Base-by-base conservation (phyloP, 1,140 invertebrate genomes). In the Halesus radiatus region DNA sequence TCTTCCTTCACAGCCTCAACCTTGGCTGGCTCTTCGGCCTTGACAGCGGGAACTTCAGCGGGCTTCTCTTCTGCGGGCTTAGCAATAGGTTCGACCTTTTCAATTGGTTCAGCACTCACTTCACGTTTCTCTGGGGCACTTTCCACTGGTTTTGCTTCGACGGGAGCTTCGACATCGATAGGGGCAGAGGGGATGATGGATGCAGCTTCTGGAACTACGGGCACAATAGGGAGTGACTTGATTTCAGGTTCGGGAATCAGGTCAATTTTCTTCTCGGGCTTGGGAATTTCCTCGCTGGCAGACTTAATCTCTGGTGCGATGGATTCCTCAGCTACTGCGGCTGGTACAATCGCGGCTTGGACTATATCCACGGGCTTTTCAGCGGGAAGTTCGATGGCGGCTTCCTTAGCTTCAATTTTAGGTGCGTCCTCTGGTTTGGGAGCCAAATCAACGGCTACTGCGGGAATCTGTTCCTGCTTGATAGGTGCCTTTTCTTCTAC, bases 321-420 rank as follows among this genome's bases (percentile, higher is more conserved):
- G 3, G 81, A 72, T 52, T 83, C 81, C 66, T 83, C 81, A n/a
- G 81, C 81, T 13, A 83, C 62, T 20, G 81, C 81, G 18, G 79
- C 81, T 10, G 79, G 76, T 20, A 60, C 32, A 15, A 79, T 79
- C 4, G 76, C 79, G 13, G 79, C 79, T 60, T 78, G 68, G 7
- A 80, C 53, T 16, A 79, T 20, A 68, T 80, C 81, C 10, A 80
- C 60, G n/a, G 73, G 72, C 45, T 79, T 77, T 52, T 79, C 81
- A 22, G 78, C 64, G 4, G 66, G 54, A 18, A 75, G 53, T 56
- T 76, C 74, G 18, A 45, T 56, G 1, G 62, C 54, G 29, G 56
- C 72, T 62, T 75, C 70, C 32, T 79, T 79, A 7, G 50, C 50
- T 58, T 80, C 79, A 22, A 56, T 18, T 56, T 80, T 76, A 2